phyloP scores from a whole-genome alignment of 1,140 invertebrate genomes.

The Euwallacea similis region DNA sequence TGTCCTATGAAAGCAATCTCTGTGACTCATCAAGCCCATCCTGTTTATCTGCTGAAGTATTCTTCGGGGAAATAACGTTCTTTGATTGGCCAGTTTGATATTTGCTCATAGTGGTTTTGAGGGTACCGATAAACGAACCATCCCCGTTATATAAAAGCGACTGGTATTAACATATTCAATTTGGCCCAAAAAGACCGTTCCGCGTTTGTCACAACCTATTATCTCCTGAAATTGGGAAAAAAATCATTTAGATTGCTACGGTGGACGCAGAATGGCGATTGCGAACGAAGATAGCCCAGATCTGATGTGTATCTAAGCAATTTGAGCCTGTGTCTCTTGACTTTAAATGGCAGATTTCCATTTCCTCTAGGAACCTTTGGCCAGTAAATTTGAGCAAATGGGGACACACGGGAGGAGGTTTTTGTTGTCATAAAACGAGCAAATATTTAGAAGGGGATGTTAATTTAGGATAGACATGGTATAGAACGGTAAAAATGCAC shows the following conservation, averaged over 20 bases:
- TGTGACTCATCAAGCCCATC: constrained; percentile 13
- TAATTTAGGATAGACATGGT: not conserved
- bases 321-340: constrained; percentile 2
- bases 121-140: too few species aligned
- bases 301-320: constrained; percentile 10
- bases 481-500: constrained; percentile 3
- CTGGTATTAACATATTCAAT: too few species aligned
- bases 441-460: not conserved
- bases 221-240: constrained; percentile 11
- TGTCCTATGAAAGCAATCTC: constrained; percentile 22
- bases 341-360: constrained; percentile 14
- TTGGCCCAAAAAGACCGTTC: not conserved
- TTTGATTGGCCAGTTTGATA: not conserved
- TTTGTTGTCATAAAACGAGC: not conserved
- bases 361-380: constrained; percentile 1
- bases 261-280: constrained; percentile 14
- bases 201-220: constrained; percentile 8
- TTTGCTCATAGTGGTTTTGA: too few species aligned
- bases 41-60: constrained; percentile 11
- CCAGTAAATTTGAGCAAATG: not conserved
- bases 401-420: not conserved
- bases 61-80: constrained; percentile 10
- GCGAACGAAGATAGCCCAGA: constrained; percentile 11
- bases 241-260: constrained; percentile 13
- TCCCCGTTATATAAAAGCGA: too few species aligned